These are phyloP conservation scores for Cygnus atratus DNA, from an alignment of 2,113 vertebrate genomes.

Conservation along the genomic window DNA sequence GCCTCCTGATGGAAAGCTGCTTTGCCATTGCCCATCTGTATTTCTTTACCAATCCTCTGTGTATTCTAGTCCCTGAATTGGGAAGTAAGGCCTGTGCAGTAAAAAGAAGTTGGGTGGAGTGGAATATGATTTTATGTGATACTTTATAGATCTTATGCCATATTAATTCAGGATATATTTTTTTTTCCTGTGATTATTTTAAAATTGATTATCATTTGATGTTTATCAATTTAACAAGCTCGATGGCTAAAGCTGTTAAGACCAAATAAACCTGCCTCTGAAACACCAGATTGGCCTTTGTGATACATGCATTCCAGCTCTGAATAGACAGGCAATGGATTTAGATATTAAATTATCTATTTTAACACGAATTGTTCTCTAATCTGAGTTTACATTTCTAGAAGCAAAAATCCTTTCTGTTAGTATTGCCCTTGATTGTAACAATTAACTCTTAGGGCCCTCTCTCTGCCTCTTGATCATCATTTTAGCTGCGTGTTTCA, in stretches of 20 bases:
- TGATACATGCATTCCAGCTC: not conserved
- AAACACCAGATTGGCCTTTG: not conserved
- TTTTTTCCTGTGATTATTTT: slow-evolving; percentile 32
- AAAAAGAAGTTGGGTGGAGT: not conserved
- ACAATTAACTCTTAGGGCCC: not conserved
- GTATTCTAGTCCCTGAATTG: not conserved
- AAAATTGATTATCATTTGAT: slow-evolving; percentile 18
- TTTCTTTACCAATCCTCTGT: not conserved
- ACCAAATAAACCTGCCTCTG: not conserved
- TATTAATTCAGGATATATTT: slow-evolving; percentile 20
- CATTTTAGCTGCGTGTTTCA: not conserved
- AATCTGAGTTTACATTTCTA: not conserved
- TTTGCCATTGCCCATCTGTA: not conserved
- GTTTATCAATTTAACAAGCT: not conserved
- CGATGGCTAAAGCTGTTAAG: not conserved
- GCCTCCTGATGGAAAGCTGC: not conserved
- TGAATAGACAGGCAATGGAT: not conserved
- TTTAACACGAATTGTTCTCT: not conserved
- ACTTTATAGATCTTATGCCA: slow-evolving; percentile 23
- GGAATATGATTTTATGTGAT: slow-evolving; percentile 30
- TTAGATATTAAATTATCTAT: not conserved
- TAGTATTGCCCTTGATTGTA: not conserved
- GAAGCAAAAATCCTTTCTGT: not conserved
- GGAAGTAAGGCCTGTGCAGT: slow-evolving; percentile 27
- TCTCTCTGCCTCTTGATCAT: not conserved